Evolutionary conservation across 2,797 vertebrate species (phyloP).

Genomic region (Lacerta viridis): DNA sequence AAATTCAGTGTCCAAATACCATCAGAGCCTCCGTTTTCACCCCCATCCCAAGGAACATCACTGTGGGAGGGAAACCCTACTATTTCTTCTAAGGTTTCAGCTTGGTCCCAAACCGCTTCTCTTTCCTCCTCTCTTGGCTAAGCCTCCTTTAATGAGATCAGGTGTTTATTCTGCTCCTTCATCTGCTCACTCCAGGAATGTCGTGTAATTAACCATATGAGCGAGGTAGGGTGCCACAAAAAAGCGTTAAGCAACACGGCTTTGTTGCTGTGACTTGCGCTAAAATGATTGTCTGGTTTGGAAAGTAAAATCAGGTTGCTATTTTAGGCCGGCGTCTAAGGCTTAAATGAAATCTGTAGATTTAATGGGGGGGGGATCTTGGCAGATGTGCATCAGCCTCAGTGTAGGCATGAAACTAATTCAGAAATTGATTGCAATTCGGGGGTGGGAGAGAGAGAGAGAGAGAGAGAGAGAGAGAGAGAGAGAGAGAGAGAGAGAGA

Average conservation of each 20-base stretch:
- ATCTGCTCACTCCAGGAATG: slow-evolving; percentile 56
- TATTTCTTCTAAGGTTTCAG: too few species aligned
- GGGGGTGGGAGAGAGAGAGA: too few species aligned
- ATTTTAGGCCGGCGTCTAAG: slow-evolving; percentile 37
- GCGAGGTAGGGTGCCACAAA: slow-evolving; percentile 18
- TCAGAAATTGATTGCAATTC: too few species aligned
- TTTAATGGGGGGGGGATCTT: not conserved
- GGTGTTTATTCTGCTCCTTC: slow-evolving; percentile 48
- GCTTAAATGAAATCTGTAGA: not conserved
- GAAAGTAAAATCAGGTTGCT: slow-evolving; percentile 64
- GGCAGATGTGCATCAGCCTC: not conserved
- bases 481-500: too few species aligned
- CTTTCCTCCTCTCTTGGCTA: slow-evolving; percentile 15
- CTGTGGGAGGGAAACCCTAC: too few species aligned
- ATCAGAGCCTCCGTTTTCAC: not conserved
- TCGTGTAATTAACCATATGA: slow-evolving; percentile 72
- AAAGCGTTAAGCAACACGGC: slow-evolving; percentile 51
- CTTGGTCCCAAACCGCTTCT: too few species aligned
- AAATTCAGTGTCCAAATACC: not conserved
- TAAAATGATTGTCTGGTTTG: slow-evolving; percentile 64
- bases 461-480: too few species aligned
- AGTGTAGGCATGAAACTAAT: not conserved
- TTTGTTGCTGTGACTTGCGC: slow-evolving; percentile 58
- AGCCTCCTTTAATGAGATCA: slow-evolving; percentile 64
- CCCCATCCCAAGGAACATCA: not conserved